phyloP scores from a whole-genome alignment of 2,113 vertebrate genomes.

The Cheirogaleus medius region DNA sequence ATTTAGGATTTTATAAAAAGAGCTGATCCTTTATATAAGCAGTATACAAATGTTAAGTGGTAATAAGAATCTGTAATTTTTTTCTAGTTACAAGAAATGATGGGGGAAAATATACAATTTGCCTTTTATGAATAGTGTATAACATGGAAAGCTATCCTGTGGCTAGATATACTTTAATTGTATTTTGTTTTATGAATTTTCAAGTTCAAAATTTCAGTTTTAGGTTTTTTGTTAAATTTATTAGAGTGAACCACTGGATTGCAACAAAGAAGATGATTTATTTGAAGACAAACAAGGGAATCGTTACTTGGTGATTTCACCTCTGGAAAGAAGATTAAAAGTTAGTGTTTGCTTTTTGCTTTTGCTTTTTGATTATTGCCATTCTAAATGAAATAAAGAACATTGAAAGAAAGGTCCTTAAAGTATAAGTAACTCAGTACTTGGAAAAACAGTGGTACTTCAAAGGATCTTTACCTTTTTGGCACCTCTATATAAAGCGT shows the following conservation, averaged over 20 bases:
- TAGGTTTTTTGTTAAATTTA: slow-evolving; percentile 42
- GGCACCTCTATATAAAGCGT: neutral
- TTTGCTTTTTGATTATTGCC: neutral
- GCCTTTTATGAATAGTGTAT: neutral
- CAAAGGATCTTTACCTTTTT: slow-evolving; percentile 9
- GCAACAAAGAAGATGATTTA: slow-evolving; percentile 50
- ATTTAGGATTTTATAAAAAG: neutral
- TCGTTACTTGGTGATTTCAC: slow-evolving; percentile 86
- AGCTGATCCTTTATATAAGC: slow-evolving; percentile 22
- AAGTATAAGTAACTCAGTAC: neutral
- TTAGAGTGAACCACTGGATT: slow-evolving; percentile 71
- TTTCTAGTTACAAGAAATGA: slow-evolving; percentile 44
- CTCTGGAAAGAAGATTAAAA: slow-evolving; percentile 92
- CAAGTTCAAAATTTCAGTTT: slow-evolving; percentile 34
- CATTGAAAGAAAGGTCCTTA: slow-evolving; percentile 1
- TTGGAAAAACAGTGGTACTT: neutral
- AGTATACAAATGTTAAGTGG: neutral
- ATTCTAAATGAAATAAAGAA: slow-evolving; percentile 15
- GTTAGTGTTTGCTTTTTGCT: slow-evolving; percentile 80
- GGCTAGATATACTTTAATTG: neutral
- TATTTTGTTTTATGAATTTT: slow-evolving; percentile 16
- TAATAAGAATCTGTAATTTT: slow-evolving; percentile 24
- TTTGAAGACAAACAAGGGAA: slow-evolving; percentile 83
- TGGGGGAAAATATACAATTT: slow-evolving; percentile 33
- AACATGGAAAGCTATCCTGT: neutral